Evolutionary conservation across 2,888 invertebrate species (phyloP), one percentile per base, ranked within the genome.

Genomic region (Lithophane leautieri): DNA sequence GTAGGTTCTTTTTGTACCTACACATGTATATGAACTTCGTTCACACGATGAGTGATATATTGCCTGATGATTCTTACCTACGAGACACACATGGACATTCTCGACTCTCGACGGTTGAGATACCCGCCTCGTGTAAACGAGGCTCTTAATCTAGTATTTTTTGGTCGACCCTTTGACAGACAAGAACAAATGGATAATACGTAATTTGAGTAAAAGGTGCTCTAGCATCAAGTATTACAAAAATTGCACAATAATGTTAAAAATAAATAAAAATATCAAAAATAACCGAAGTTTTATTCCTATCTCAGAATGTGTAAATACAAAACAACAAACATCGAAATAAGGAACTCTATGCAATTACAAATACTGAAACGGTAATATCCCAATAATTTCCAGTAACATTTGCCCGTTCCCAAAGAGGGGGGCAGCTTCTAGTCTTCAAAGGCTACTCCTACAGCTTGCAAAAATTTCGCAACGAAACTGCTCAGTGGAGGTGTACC

Each of bases 341-440:
- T 52, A 25, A 60, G 2, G 12, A 34, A 40, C n/a, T 42, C 19
- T n/a, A n/a, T 22, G 22, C n/a, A 50, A 54, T 6, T 4, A 19
- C 44, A 58, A 65, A 40, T 60, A 52, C 61, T 66, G n/a, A 72
- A 74, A 70, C 66, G 73, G 73, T 79, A 84, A 78, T 76, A 44
- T 52, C 56, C 63, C 68, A 61, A 76, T 76, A 40, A 78, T 72
- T 93, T 94, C 86, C 92, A 94, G 94, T 94, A 70, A 77, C 83
- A 4, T 94, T 94, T 87, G 92, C 91, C 50, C 82, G 88, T 81
- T 94, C 94, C 22, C 94, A 93, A 85, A 90, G 94, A 85, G 94
- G 94, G 0, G 92, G 92, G 0, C 89, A 88, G 14, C 91, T 94
- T 34, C 89, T 94, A 9, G 80, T 94, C 76, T 93, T 86, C 90